Base-by-base conservation (phyloP, 2,888 invertebrate species). In the Peribatodes rhomboidaria region DNA sequence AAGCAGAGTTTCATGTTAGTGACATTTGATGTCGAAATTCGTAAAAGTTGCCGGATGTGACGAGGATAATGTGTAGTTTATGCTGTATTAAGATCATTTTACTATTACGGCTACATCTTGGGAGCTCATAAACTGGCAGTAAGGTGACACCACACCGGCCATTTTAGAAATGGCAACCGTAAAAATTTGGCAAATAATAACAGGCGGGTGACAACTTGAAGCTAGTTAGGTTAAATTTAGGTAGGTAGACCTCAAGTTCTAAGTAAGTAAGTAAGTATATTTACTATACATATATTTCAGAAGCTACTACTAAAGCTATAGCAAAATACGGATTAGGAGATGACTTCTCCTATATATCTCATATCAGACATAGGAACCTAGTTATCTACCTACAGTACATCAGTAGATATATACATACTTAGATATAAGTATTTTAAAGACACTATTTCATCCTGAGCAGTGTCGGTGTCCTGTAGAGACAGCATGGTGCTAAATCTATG, bases 81-180 rank as follows among this genome's bases (percentile, higher is more conserved):
- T 85, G 85, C 80, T 84, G 76, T 85, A 88, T 85, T 88, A 89
- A 83, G 84, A 87, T 90, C 82, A 87, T 87, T 89, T 90, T 88
- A 89, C 85, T 89, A 85, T 88, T 87, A 87, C 86, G 81, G 80
- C 85, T 87, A 88, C 89, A 88, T 87, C 84, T 85, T 81, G 88
- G 77, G 75, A 71, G 78, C 76, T 82, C 85, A 84, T 91, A 89
- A 90, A 89, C 82, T 70, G 77, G 75, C 77, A 79, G 84, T 84
- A 80, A 81, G 78, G 73, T 73, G 75, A 79, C 77, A 73, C 69
- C 66, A 79, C 77, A 73, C 70, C 65, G 71, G 75, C 69, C 78
- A 76, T 80, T 78, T 74, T 60, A 68, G 69, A 70, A 76, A 80
- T 75, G 70, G 64, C 66, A 47, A 31, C 54, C 46, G 57, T 61